Evolutionary conservation across 2,113 vertebrate genomes (phyloP), one percentile per base, ranked within the genome.

Genomic region (Pan troglodytes): DNA sequence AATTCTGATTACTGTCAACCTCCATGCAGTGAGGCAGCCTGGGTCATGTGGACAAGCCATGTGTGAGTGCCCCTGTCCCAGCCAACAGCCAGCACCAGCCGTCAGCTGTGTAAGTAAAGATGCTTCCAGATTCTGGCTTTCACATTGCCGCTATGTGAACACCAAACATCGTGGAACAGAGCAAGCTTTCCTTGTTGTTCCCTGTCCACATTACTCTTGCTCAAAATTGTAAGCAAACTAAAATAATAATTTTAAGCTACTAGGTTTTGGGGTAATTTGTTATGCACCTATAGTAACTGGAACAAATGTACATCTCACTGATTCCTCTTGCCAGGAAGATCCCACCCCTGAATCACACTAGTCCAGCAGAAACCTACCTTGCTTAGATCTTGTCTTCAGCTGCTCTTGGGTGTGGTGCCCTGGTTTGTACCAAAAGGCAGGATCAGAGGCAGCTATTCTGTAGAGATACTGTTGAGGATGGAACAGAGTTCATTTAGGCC

Each of bases 161-260:
- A 27, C 6, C 13, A 7, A 40, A 38, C 10, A 88, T 50, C 14
- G 7, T 12, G 30, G 82, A 83, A 3, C 43, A 94, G 30, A 97
- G 57, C 55, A 14, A 70, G 52, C 7, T 32, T 25, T 88, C 14
- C 13, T 16, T 43, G 9, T 30, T 48, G 48, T 59, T 57, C 8
- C 14, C 30, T 57, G 27, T 81, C 32, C 59, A 38, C 40, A 70
- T 88, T 70, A 72, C 55, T 93, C 70, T 78, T 40, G 55, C 12
- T 78, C 25, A 64, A 30, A 75, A 90, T 70, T 85, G 17, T 79
- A 64, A 92, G n/a, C 83, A 81, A 95, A 92, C 86, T 48, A 61
- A 84, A 91, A 92, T 22, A 17, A 40, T 67, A 80, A 30, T 45
- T 86, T 48, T 89, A 45, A 89, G 73, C 70, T 55, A 61, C 27